A percentile compares a stretch with the other conserved stretches of the same genome.
Evolutionary conservation across 2,113 vertebrate species (phyloP).

Genomic region (Dicerorhinus sumatrensis): DNA sequence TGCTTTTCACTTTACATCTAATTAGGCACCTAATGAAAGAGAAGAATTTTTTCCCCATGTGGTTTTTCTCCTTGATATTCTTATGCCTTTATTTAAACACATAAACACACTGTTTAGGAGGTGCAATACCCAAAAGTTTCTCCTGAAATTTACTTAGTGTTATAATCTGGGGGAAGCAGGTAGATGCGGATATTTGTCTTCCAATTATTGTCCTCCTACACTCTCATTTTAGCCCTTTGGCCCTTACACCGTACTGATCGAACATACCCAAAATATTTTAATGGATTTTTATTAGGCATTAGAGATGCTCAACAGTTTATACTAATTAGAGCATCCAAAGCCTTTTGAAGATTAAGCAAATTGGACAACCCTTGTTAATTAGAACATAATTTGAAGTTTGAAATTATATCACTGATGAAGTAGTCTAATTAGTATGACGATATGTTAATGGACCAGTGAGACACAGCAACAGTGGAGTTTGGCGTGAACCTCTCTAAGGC

Average conservation of each 20-base stretch:
- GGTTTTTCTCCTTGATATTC: conserved; percentile 64
- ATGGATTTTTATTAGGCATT: conserved; percentile 83
- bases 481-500: conserved; percentile 89
- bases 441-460: conserved; percentile 93
- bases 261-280: conserved; percentile 64
- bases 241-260: background rate
- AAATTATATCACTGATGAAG: conserved; percentile 94
- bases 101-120: conserved; percentile 57
- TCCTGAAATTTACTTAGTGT: background rate
- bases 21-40: conserved; percentile 81
- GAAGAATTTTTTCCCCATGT: conserved; percentile 66
- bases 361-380: conserved; percentile 96
- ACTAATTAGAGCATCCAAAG: conserved; percentile 90
- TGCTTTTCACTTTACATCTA: conserved; percentile 79
- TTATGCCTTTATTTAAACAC: conserved; percentile 66
- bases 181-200: background rate
- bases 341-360: conserved; percentile 93
- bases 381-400: conserved; percentile 94
- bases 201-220: background rate
- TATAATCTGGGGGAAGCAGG: background rate
- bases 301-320: conserved; percentile 87
- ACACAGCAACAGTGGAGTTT: conserved; percentile 87
- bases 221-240: background rate
- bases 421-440: conserved; percentile 94
- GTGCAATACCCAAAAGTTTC: conserved; percentile 45